Conservation (phyloP, 2,113 vertebrate genomes). For the Oxygymnocypris stewartii region DNA sequence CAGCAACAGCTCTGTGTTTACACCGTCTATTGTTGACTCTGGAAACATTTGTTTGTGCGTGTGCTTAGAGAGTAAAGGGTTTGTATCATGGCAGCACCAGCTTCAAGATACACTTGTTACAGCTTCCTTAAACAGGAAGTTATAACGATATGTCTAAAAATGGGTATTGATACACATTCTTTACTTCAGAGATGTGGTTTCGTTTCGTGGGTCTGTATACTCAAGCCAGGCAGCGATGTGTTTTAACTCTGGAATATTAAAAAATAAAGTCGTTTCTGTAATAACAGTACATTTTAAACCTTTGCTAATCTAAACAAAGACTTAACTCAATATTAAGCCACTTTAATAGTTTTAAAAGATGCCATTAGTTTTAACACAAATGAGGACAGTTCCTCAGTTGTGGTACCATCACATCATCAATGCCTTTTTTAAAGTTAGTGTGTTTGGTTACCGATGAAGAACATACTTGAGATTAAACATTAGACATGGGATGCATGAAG, state of each 20-base stretch:
- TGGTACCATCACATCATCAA: not conserved
- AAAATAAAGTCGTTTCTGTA: not conserved
- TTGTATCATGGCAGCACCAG: not conserved
- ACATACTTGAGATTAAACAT: not conserved
- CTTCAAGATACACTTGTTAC: not conserved
- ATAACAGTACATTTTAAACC: not conserved
- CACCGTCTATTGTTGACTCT: not conserved
- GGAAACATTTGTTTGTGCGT: not conserved
- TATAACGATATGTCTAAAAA: not conserved
- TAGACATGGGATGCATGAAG: not conserved
- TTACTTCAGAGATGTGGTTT: not conserved
- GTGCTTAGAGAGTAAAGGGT: not conserved
- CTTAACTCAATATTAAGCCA: not conserved
- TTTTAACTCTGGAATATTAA: not conserved
- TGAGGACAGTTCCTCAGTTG: not conserved
- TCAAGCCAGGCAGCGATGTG: not conserved
- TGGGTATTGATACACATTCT: not conserved
- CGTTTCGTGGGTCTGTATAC: not conserved
- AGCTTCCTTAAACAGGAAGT: conserved; percentile 22
- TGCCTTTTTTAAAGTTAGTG: not conserved
- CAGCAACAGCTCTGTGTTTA: not conserved
- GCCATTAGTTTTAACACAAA: not conserved
- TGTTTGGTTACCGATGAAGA: not conserved
- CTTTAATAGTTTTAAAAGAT: not conserved
- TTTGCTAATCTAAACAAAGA: not conserved